A percentile compares a stretch with the other conserved stretches of the same genome.
These are phyloP conservation scores for Falco peregrinus DNA, from an alignment of 2,797 vertebrate genomes.

Conservation along the genomic window DNA sequence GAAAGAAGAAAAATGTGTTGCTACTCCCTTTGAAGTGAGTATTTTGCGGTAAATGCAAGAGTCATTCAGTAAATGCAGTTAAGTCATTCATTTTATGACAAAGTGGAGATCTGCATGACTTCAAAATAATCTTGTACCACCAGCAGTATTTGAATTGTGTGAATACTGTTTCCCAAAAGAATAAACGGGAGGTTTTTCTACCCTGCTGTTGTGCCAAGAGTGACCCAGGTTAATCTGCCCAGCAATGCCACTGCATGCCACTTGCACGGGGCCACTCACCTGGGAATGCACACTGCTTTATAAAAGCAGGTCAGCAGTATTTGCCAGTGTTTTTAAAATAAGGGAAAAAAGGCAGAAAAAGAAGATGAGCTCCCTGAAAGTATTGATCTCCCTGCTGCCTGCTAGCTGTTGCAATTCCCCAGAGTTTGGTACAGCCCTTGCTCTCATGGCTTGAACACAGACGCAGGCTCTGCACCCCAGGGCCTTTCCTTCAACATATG, in stretches of 20 bases:
- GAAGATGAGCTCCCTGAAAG: not conserved
- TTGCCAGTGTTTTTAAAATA: not conserved
- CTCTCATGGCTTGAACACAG: not conserved
- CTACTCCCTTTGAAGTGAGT: not conserved
- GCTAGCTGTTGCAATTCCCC: not conserved
- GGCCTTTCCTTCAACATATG: not conserved
- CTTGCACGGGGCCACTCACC: not conserved
- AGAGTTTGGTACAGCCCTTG: not conserved
- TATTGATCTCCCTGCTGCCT: not conserved
- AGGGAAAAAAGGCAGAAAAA: not conserved
- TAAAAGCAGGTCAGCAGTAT: not conserved
- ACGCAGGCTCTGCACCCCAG: not conserved
- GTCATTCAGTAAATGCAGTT: not conserved
- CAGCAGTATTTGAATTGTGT: not conserved
- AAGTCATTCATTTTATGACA: not conserved
- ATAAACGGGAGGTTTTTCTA: not conserved
- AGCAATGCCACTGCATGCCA: not conserved
- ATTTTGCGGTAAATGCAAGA: not conserved
- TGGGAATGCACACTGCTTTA: not conserved
- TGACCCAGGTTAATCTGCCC: not conserved
- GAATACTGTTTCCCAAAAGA: not conserved
- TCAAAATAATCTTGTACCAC: not conserved
- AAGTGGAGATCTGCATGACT: not conserved
- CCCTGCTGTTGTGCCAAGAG: not conserved
- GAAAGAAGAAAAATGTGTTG: not conserved